Percentiles rank a stretch among this genome's conserved stretches.
Evolutionary conservation across 2,888 invertebrate species (phyloP).

Genomic region (Tillus elongatus): DNA sequence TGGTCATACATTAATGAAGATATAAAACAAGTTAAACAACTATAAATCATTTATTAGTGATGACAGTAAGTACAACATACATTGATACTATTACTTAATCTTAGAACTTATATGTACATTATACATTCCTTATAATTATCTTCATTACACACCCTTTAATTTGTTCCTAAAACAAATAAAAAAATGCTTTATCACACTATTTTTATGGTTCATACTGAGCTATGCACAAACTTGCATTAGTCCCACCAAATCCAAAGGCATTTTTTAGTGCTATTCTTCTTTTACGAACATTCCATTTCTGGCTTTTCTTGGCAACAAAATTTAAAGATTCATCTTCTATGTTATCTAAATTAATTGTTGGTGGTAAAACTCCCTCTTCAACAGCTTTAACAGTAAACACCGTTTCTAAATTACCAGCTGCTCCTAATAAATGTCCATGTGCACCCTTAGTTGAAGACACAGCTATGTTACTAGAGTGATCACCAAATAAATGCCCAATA

Average conservation of each 20-base stretch:
- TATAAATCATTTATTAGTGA: too few relatives aligned
- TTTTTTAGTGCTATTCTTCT: constrained; percentile 80
- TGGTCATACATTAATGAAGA: too few relatives aligned
- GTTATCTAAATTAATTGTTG: constrained; percentile 77
- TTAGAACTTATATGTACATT: too few relatives aligned
- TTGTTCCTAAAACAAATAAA: too few relatives aligned
- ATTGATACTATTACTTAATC: too few relatives aligned
- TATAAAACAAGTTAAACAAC: too few relatives aligned
- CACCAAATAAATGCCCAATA: constrained; percentile 60
- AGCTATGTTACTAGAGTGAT: constrained; percentile 49
- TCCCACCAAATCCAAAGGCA: constrained; percentile 98
- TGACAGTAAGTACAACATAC: too few relatives aligned
- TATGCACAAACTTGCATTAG: constrained; percentile 82
- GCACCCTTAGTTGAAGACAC: constrained; percentile 95
- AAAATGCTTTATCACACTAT: too few relatives aligned
- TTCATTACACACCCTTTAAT: too few relatives aligned
- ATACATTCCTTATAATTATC: too few relatives aligned
- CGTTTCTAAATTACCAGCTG: constrained; percentile 93
- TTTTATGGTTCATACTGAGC: constrained; percentile 36
- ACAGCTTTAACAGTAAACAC: constrained; percentile 77
- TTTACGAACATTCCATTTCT: constrained; percentile 48
- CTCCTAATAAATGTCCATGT: constrained; percentile 90
- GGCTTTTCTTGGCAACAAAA: constrained; percentile 53
- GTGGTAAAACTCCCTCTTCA: constrained; percentile 66
- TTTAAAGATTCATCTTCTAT: constrained; percentile 56